Conservation (phyloP, 1,140 invertebrate species). For the Leptonema lineaticorne region DNA sequence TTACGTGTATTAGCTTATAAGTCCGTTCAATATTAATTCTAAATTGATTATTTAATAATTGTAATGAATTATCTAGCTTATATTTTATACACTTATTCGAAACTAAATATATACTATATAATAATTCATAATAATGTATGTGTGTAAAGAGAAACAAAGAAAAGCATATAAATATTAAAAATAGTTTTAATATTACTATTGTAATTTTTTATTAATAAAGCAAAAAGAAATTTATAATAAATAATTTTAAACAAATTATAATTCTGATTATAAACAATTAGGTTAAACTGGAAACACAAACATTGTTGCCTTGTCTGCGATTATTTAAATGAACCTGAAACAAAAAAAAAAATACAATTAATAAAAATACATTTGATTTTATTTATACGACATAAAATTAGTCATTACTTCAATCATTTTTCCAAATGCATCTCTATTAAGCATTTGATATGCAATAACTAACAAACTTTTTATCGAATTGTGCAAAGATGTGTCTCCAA, state of each 20-base stretch:
- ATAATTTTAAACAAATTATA: neutral
- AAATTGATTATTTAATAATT: no score
- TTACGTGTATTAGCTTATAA: no score
- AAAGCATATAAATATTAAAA: no score
- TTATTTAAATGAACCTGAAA: slow-evolving; percentile 62
- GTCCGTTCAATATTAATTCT: no score
- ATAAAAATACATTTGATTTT: neutral
- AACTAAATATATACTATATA: no score
- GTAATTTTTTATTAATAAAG: no score
- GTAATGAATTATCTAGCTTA: no score
- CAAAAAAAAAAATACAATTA: slow-evolving; percentile 25
- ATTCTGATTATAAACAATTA: neutral
- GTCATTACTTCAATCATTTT: slow-evolving; percentile 65
- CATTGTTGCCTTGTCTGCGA: slow-evolving; percentile 54
- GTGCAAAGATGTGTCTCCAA: slow-evolving; percentile 70
- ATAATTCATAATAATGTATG: no score
- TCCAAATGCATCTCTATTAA: slow-evolving; percentile 71
- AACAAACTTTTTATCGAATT: slow-evolving; percentile 65
- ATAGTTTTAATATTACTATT: no score
- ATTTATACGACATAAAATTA: neutral
- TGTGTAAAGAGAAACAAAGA: no score
- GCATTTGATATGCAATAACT: slow-evolving; percentile 73
- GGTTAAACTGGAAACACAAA: slow-evolving; percentile 45
- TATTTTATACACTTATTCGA: no score
- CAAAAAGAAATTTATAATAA: slow-evolving; percentile 1